Base-by-base conservation (phyloP, 2,888 invertebrate species). In the Morpho deidamia region DNA sequence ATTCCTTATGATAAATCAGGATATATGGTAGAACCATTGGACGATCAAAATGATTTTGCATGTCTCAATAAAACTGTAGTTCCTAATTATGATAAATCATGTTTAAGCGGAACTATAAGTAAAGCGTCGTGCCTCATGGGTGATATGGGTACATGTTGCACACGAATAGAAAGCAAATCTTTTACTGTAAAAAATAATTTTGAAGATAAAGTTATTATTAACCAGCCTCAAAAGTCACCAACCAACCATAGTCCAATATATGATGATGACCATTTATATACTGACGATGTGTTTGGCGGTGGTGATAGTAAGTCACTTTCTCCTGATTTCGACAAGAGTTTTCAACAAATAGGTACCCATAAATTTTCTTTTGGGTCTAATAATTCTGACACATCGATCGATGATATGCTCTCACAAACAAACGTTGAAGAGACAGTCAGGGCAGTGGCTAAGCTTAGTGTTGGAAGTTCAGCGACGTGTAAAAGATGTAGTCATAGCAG, bases 401-500 rank as follows among this genome's bases (percentile, higher is more conserved):
- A 92, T 67, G 92, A 92, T 69, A 84, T 92, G 53, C 68, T 92
- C 0, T 92, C 92, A 2, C 86, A 89, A 58, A 92, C 92, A 0
- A 91, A 90, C 67, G 82, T 90, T 35, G 92, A 92, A 43, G 92
- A 92, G 50, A 91, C 91, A 35, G 81, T 89, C 38, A 88, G 91
- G 7, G 86, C 90, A 23, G 81, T 85, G 8, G 81, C 89, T 12
- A 83, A 92, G 45, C 69, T 87, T 11, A 86, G 87, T 65, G 89
- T 91, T 51, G 86, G 85, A 32, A 87, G 86, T 53, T 67, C 90
- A 10, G 87, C 90, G 7, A 90, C 92, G 38, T 92, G 91, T 63
- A 92, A 92, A 63, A 86, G 91, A 61, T 92, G 92, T 65, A 92
- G 92, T 63, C 94, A 94, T 65, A 94, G 94, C 67, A 94, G 94